Base-by-base conservation (phyloP, 2,113 vertebrate species). In the Tetraodon nigroviridis region DNA sequence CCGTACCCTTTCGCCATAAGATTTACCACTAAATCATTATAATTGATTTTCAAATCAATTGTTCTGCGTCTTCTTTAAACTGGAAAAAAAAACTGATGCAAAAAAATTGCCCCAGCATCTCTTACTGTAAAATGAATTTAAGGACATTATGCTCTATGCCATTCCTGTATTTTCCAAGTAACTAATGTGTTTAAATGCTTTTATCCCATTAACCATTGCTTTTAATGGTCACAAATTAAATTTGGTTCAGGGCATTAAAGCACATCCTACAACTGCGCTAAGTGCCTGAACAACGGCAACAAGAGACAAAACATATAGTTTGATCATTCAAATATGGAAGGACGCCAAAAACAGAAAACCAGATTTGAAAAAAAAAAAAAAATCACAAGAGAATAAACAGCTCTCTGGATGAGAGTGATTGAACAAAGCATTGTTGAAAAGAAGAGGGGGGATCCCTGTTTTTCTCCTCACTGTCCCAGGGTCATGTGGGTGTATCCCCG, bases 401-500 rank as follows among this genome's bases (percentile, higher is more conserved):
- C 42, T 24, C 18, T 11, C 17, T 2, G 53, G 41, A 67, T 32
- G 12, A 19, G 48, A 59, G 17, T 42, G 64, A 62, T 42, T 60
- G 71, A 65, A 51, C 53, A 70, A 27, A 56, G 48, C 63, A 78
- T 67, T 75, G 69, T 66, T 61, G 61, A 48, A 42, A 21, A 45
- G 29, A 69, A 59, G 4, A 1, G 11, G 14, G 21, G 48, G 64
- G 54, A 19, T 47, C 58, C 14, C 40, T 62, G 61, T 71, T 53
- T 65, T 51, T 51, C 51, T 46, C 48, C 45, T 20, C 5, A 47
- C 52, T 58, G 47, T 53, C 27, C 1, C 29, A 67, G 52, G 81
- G 73, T 73, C 21, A 58, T 68, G 78, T 81, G 83, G 66, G 76
- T 68, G 75, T 66, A 6, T 49, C 67, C 53, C 65, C 55, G 61